Base-by-base conservation (phyloP, 2,888 invertebrate species). In the Megalurothrips usitatus region DNA sequence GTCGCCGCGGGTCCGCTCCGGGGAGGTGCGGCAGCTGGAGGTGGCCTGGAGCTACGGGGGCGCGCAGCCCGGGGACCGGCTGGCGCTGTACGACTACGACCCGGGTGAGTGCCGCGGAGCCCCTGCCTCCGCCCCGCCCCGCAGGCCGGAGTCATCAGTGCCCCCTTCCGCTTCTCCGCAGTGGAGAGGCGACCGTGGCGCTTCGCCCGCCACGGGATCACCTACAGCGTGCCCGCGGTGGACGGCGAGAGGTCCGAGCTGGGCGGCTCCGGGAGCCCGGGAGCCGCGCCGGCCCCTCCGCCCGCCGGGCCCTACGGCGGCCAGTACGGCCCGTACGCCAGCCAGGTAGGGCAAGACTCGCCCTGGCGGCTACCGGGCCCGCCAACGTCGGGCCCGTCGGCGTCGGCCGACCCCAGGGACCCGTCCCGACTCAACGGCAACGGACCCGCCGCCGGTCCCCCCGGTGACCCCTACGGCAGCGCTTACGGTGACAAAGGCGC, bases 31-130 rank as follows among this genome's bases (percentile, higher is more conserved):
- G 23, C 12, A 1, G 23, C 68, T 75, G 68, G 68, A 75, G 26
- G 26, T 75, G 68, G n/a, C 68, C 23, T 75, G 68, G 68, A 75
- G 68, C 68, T 75, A 26, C 68, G 68, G 26, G 23, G 23, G 26
- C 26, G 68, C 68, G 11, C 68, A 12, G 68, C 68, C 68, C 68
- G 68, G 68, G 1, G 68, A 75, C 68, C 68, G 12, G 23, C 23
- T 75, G 68, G 68, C 68, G 68, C 68, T 75, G 68, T 75, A 75
- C 68, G 68, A 75, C 68, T 75, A 75, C 68, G 68, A 75, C 12
- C 68, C 68, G 26, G 26, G 68, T 75, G 68, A 68, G 68, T 9
- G 23, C 23, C 8, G 68, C 68, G 23, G 34, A 4, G 6, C 34
- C 34, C 34, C 3, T 43, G 6, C 3, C 34, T 2, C 2, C 3